Evolutionary conservation across 1,140 invertebrate species (phyloP), one percentile per base, ranked within the genome.

Genomic region (Andrena cerasifolii): DNA sequence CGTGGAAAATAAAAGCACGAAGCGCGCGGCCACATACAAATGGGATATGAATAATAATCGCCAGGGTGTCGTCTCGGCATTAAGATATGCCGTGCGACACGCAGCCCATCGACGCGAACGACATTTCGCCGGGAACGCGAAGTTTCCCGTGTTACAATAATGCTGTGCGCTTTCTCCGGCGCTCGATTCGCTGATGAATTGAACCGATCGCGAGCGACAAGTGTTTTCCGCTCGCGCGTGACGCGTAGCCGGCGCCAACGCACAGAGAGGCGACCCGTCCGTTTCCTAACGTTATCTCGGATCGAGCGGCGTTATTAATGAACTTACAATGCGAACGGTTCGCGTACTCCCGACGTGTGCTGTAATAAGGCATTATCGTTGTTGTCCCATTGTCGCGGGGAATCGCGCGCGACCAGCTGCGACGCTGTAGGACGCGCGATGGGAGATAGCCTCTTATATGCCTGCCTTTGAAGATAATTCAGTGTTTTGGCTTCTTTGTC

Each of bases 271-370:
- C 24, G 6, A 8, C 33, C 21, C 45, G 61, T 54, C 51, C 62
- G n/a, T 67, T 58, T 49, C 26, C 26, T n/a, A 47, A 14, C 63
- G 51, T 75, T 75, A 75, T 75, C 73, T 45, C 18, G 5, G 63
- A 75, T 75, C 73, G 51, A 6, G 3, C 4, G 24, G 51, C 16
- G 73, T 75, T 75, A 75, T 75, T 75, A 75, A 75, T 58, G 73
- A 67, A 56, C 28, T 58, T 21, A 16, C 28, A 58, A 75, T 58
- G 40, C 40, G 63, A 75, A 67, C 73, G 62, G 63, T 14, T 58
- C 67, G 73, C 24, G 24, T n/a, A 7, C 14, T 16, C 63, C 6
- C 28, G 63, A 68, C 73, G 43, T 28, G 28, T 67, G 31, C 45
- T 49, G 51, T 68, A 75, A 75, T 68, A 68, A 75, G 73, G 36